Evolutionary conservation across 2,888 invertebrate genomes (phyloP).

Genomic region (Tetramorium bicarinatum): DNA sequence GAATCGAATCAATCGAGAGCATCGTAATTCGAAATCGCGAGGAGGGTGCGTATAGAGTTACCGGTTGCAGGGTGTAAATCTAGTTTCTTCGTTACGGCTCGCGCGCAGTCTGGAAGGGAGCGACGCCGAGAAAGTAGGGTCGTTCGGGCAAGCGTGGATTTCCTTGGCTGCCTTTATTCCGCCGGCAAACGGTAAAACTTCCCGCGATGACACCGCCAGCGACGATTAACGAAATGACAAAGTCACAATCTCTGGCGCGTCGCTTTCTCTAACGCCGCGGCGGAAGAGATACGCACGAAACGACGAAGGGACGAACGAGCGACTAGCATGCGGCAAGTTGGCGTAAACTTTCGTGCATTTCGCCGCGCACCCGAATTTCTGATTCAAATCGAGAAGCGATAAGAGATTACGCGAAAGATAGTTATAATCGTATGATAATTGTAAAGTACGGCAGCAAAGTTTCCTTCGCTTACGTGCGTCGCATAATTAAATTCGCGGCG

Average conservation of each 20-base stretch:
- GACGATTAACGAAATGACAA: constrained; percentile 48
- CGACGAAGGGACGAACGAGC: neutral
- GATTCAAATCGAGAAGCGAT: constrained; percentile 43
- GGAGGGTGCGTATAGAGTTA: constrained; percentile 58
- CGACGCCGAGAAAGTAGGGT: constrained; percentile 8
- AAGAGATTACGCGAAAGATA: constrained; percentile 48
- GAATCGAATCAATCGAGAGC: constrained; percentile 75
- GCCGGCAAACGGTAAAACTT: constrained; percentile 30
- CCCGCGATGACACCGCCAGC: constrained; percentile 35
- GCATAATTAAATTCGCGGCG: constrained; percentile 61
- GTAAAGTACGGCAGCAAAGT: constrained; percentile 48
- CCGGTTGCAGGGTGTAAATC: constrained; percentile 61
- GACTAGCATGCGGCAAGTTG: neutral
- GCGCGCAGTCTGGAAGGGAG: constrained; percentile 5
- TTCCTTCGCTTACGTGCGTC: constrained; percentile 55
- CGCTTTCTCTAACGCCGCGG: neutral
- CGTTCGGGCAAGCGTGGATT: constrained; percentile 56
- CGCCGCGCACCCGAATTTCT: neutral
- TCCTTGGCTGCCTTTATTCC: constrained; percentile 36
- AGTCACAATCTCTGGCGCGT: constrained; percentile 29
- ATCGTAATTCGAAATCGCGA: constrained; percentile 69
- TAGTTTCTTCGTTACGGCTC: constrained; percentile 73
- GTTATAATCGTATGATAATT: constrained; percentile 52
- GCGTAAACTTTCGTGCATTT: neutral
- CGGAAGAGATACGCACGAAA: neutral